Percentiles rank a stretch among this genome's conserved stretches.
Conservation (phyloP, 2,888 invertebrate species). For the Trachelus tabidus region DNA sequence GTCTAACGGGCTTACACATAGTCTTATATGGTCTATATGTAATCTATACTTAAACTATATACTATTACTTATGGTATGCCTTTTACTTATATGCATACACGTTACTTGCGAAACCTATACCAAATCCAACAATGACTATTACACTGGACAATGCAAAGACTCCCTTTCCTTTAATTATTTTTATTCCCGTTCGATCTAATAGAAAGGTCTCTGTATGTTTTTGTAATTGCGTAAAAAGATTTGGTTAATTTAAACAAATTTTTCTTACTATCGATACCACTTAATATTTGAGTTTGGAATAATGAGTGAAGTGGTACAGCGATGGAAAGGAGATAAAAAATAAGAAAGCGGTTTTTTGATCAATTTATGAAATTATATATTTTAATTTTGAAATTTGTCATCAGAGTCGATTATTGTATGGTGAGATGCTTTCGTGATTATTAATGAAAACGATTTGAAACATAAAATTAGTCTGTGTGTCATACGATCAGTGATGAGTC, state of each 20-base stretch:
- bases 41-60: not conserved
- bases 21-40: not conserved
- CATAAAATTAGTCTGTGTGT: not conserved
- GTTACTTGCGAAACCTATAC: not conserved
- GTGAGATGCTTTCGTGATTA: not conserved
- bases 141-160: not conserved
- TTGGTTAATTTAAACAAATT: not conserved
- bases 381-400: too few relatives aligned
- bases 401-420: not conserved
- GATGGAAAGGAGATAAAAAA: not conserved
- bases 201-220: not conserved
- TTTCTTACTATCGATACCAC: not conserved
- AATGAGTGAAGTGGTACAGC: not conserved
- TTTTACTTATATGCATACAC: not conserved
- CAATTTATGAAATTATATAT: not conserved
- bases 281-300: not conserved
- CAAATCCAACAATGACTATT: not conserved
- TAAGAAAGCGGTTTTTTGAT: not conserved
- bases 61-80: not conserved
- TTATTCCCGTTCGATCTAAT: not conserved
- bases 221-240: not conserved
- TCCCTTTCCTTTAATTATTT: not conserved
- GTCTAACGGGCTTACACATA: not conserved
- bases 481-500: not conserved
- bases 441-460: not conserved